These are phyloP conservation scores for Spea multiplicata DNA, from an alignment of 2,113 vertebrate genomes.

Conservation along the genomic window DNA sequence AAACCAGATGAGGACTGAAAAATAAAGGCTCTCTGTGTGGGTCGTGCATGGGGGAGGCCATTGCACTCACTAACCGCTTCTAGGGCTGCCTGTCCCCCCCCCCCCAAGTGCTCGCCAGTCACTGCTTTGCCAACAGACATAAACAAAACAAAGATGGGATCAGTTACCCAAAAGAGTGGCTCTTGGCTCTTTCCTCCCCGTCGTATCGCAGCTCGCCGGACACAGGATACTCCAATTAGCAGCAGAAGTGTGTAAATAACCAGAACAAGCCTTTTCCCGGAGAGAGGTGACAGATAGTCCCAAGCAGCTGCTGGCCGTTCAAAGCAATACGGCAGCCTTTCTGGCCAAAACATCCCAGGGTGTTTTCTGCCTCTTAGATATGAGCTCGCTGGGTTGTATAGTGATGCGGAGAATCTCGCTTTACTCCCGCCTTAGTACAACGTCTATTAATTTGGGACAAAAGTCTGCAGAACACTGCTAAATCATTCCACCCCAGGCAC, in stretches of 20 bases:
- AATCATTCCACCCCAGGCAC: too few relatives aligned
- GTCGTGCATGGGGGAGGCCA: slow-evolving; percentile 11
- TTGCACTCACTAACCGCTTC: slow-evolving; percentile 1
- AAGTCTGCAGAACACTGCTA: too few relatives aligned
- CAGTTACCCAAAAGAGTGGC: slow-evolving; percentile 56
- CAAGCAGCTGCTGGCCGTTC: slow-evolving; percentile 46
- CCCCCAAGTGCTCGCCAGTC: background rate
- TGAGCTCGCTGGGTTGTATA: too few relatives aligned
- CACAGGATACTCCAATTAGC: slow-evolving; percentile 53
- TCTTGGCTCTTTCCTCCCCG: slow-evolving; percentile 44
- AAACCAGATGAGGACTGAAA: slow-evolving; percentile 31
- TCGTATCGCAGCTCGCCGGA: slow-evolving; percentile 49
- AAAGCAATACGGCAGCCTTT: background rate
- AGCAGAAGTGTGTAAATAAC: slow-evolving; percentile 56
- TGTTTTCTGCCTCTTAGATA: background rate
- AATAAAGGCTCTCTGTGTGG: slow-evolving; percentile 11
- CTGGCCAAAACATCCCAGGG: accelerated
- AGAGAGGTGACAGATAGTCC: slow-evolving; percentile 42
- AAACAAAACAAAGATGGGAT: slow-evolving; percentile 49
- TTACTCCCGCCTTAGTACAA: too few relatives aligned
- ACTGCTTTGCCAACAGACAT: slow-evolving; percentile 51
- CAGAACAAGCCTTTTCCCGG: slow-evolving; percentile 37
- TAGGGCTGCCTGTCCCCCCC: slow-evolving; percentile 14
- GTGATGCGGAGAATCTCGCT: too few relatives aligned
- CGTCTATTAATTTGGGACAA: too few relatives aligned